Evolutionary conservation across 2,113 vertebrate genomes (phyloP).

Genomic region (Cricetomys ansorgei): DNA sequence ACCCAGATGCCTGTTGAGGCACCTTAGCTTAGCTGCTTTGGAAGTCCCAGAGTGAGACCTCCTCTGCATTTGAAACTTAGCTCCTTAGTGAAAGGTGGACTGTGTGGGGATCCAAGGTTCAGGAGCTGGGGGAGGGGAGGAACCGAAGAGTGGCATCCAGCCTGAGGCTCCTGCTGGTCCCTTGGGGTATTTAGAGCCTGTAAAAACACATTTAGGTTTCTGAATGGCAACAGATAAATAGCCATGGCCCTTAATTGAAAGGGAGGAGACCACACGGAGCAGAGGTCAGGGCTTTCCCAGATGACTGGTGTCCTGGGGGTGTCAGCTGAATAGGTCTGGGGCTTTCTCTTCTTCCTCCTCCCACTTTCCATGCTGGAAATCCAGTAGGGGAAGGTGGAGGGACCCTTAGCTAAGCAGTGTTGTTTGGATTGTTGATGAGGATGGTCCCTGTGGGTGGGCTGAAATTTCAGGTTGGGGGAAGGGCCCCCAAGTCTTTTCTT

Average conservation of each 20-base stretch:
- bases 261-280: constrained; percentile 59
- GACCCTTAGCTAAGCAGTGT: background rate
- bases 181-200: constrained; percentile 56
- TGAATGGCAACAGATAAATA: constrained; percentile 61
- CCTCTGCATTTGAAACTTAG: background rate
- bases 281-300: constrained; percentile 56
- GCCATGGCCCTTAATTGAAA: constrained; percentile 65
- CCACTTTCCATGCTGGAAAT: background rate
- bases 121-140: background rate
- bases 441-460: constrained; percentile 33
- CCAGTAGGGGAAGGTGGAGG: background rate
- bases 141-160: background rate
- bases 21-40: background rate
- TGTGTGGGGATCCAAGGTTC: background rate
- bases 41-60: background rate
- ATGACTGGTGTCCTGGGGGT: constrained; percentile 37
- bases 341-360: background rate
- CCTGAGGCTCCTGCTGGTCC: constrained; percentile 37
- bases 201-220: constrained; percentile 60
- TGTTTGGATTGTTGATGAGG: background rate
- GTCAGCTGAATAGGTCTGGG: background rate
- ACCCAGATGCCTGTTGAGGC: background rate
- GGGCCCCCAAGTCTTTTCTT: background rate
- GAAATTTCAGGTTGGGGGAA: background rate
- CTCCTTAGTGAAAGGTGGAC: background rate